These are phyloP conservation scores for Drosophila merina DNA, from an alignment of 2,888 invertebrate species.

Conservation along the genomic window DNA sequence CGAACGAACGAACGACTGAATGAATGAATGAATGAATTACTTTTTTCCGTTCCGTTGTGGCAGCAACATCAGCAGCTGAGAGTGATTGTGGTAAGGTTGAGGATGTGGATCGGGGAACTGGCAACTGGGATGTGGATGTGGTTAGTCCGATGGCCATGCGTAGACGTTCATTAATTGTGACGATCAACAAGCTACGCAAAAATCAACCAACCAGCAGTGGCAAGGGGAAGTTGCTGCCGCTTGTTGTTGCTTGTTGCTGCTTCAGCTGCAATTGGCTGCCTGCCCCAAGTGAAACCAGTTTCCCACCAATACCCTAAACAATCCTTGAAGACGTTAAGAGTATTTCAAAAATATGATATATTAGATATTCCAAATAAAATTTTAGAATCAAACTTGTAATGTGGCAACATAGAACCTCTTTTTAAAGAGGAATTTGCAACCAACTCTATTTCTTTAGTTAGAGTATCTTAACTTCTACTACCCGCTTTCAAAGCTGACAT, in stretches of 20 bases:
- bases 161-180: constrained; percentile 82
- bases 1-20: constrained; percentile 1
- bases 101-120: constrained; percentile 49
- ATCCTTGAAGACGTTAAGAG: constrained; percentile 34
- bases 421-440: no score
- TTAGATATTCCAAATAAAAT: background rate
- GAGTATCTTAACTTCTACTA: constrained; percentile 11
- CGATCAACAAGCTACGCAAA: constrained; percentile 80
- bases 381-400: background rate
- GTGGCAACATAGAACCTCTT: no score
- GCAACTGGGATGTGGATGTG: constrained; percentile 28
- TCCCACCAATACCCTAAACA: constrained; percentile 34
- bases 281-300: constrained; percentile 38
- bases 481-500: constrained; percentile 2
- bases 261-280: constrained; percentile 42
- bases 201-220: constrained; percentile 53
- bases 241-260: constrained; percentile 34
- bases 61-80: constrained; percentile 57
- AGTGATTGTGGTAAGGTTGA: constrained; percentile 40
- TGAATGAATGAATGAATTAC: constrained; percentile 76
- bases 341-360: no score
- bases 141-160: constrained; percentile 62
- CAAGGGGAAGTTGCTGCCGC: constrained; percentile 50
- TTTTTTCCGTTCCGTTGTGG: constrained; percentile 71
- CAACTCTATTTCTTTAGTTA: background rate